Evolutionary conservation across 2,888 invertebrate genomes (phyloP).

Genomic region (Scaptomyza flava): DNA sequence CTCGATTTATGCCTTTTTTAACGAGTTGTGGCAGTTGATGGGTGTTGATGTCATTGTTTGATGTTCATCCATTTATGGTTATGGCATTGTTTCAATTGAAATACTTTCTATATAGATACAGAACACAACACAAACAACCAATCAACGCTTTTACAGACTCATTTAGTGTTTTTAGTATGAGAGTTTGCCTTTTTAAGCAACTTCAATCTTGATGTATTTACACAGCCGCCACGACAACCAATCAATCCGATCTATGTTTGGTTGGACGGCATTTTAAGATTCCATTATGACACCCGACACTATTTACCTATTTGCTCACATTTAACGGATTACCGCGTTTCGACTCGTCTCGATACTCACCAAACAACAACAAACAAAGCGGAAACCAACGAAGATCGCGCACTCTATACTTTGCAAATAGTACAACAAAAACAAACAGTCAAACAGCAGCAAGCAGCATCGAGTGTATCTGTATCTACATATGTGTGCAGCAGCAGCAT

Average conservation of each 20-base stretch:
- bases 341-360: constrained; percentile 1
- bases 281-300: constrained; percentile 77
- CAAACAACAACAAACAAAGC: constrained; percentile 16
- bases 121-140: constrained; percentile 35
- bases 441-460: constrained; percentile 23
- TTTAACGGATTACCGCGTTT: constrained; percentile 84
- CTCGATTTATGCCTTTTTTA: constrained; percentile 6
- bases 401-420: constrained; percentile 48
- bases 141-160: constrained; percentile 31
- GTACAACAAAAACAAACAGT: constrained; percentile 17
- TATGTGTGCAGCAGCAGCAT: constrained; percentile 3
- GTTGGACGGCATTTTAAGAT: constrained; percentile 33
- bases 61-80: constrained; percentile 55
- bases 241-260: constrained; percentile 31
- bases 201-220: neutral
- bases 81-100: constrained; percentile 31
- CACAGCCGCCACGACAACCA: constrained; percentile 34
- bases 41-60: constrained; percentile 25
- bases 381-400: constrained; percentile 53
- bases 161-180: constrained; percentile 8
- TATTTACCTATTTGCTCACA: constrained; percentile 81
- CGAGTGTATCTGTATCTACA: constrained; percentile 9
- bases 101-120: constrained; percentile 21
- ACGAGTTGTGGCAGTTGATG: constrained; percentile 1
- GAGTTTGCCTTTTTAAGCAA: constrained; percentile 6